Conservation (phyloP, 2,888 invertebrate genomes). For the Latrodectus hesperus region DNA sequence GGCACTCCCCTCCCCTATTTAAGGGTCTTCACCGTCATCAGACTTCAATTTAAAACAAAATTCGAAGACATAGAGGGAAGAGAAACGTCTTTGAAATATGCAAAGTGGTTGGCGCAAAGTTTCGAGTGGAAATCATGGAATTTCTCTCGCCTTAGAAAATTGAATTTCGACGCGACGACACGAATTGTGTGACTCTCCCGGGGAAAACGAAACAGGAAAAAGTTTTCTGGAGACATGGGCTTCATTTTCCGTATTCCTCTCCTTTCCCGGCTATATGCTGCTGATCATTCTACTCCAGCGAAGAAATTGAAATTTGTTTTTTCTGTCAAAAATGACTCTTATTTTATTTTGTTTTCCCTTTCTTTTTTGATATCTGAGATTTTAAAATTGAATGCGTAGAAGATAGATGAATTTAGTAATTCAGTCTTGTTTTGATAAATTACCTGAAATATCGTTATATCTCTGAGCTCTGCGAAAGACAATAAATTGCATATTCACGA, state of each 20-base stretch:
- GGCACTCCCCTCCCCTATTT: constrained; percentile 9
- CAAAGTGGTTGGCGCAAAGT: constrained; percentile 55
- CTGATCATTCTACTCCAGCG: neutral
- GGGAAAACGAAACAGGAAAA: constrained; percentile 9
- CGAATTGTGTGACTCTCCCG: constrained; percentile 41
- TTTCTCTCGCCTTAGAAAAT: constrained; percentile 48
- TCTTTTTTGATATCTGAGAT: neutral
- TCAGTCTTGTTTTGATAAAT: no score
- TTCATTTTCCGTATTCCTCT: neutral
- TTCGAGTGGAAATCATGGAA: constrained; percentile 62
- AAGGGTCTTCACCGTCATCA: constrained; percentile 56
- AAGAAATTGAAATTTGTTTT: neutral
- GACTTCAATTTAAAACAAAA: constrained; percentile 65
- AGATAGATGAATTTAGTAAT: neutral
- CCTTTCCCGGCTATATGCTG: neutral
- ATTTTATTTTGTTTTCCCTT: neutral
- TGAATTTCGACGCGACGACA: constrained; percentile 46
- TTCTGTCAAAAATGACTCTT: neutral
- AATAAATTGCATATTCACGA: no score
- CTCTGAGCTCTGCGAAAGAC: no score
- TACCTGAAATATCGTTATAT: no score
- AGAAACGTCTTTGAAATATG: constrained; percentile 37
- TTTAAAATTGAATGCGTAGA: neutral
- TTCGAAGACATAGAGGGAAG: constrained; percentile 28
- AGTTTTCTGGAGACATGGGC: neutral